Evolutionary conservation across 2,797 vertebrate genomes (phyloP).

Genomic region (Harpagifer antarcticus): DNA sequence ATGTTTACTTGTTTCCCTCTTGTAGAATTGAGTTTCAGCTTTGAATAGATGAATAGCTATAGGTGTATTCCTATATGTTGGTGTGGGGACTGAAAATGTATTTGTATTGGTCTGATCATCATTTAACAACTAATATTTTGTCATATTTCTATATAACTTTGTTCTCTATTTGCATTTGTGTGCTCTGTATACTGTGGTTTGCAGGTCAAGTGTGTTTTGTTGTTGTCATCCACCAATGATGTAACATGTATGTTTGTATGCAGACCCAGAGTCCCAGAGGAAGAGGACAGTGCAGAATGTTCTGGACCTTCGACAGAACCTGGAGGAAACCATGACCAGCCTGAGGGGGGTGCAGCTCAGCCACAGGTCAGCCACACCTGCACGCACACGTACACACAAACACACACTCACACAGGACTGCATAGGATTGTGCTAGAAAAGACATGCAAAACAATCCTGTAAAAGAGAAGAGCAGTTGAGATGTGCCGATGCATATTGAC

Average conservation of each 20-base stretch:
- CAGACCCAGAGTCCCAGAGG: constrained; percentile 96
- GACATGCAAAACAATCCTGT: not conserved
- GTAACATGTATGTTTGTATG: constrained; percentile 9
- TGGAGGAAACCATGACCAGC: constrained; percentile 98
- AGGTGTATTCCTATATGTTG: constrained; percentile 12
- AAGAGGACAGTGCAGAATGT: constrained; percentile 98
- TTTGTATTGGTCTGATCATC: not conserved
- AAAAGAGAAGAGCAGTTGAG: not conserved
- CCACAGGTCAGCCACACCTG: constrained; percentile 88
- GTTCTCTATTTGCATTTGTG: not conserved
- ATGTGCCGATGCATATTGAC: constrained; percentile 50
- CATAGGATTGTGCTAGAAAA: not conserved
- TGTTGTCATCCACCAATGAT: constrained; percentile 1
- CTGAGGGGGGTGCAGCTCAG: constrained; percentile 93
- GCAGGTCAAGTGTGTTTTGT: not conserved
- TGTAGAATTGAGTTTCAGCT: constrained; percentile 9
- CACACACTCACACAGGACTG: not conserved
- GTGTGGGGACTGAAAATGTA: constrained; percentile 3
- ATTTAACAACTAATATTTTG: not conserved
- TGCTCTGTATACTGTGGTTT: not conserved
- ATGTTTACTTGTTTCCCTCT: not conserved
- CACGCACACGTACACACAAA: constrained; percentile 24
- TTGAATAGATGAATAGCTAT: constrained; percentile 32
- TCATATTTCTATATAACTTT: not conserved
- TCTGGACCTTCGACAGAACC: constrained; percentile 96